Percentiles rank a stretch among this genome's conserved stretches.
These are phyloP conservation scores for Disparrhopalites patrizii DNA, from an alignment of 2,888 invertebrate genomes.

Conservation along the genomic window DNA sequence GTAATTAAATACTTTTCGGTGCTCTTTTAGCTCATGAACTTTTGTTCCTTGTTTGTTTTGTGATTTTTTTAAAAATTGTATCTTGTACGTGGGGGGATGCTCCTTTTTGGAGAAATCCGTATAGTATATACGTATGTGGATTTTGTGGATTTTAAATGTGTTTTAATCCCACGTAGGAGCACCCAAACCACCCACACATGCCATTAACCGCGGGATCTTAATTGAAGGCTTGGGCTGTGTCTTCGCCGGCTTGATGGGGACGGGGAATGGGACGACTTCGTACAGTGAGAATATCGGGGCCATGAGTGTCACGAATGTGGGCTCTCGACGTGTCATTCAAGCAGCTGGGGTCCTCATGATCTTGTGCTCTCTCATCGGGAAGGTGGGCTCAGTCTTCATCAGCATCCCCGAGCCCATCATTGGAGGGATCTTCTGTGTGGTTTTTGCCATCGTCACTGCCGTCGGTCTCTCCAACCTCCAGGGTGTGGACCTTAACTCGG, in stretches of 20 bases:
- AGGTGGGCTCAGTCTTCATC: constrained; percentile 49
- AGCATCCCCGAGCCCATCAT: constrained; percentile 49
- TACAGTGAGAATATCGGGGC: constrained; percentile 57
- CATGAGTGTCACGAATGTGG: constrained; percentile 58
- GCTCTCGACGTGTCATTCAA: constrained; percentile 50
- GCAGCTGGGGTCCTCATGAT: constrained; percentile 49
- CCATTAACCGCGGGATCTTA: constrained; percentile 56
- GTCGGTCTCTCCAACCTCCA: constrained; percentile 66
- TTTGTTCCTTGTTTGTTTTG: no score
- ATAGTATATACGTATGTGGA: no score
- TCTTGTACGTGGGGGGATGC: no score
- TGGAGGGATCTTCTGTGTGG: constrained; percentile 47
- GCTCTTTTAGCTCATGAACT: no score
- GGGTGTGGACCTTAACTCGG: constrained; percentile 74
- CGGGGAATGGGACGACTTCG: constrained; percentile 56
- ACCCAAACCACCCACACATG: constrained; percentile 55
- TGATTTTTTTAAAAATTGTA: no score
- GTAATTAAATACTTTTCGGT: constrained; percentile 10
- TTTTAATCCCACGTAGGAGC: no score
- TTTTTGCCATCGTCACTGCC: constrained; percentile 48
- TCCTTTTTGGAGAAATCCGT: no score
- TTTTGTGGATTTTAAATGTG: no score
- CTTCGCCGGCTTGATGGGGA: constrained; percentile 52
- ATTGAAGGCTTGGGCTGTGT: constrained; percentile 56
- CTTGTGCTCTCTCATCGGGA: constrained; percentile 48